A percentile compares a stretch with the other conserved stretches of the same genome.
These are phyloP conservation scores for Steromphala cineraria DNA, from an alignment of 2,888 invertebrate species.

Conservation along the genomic window DNA sequence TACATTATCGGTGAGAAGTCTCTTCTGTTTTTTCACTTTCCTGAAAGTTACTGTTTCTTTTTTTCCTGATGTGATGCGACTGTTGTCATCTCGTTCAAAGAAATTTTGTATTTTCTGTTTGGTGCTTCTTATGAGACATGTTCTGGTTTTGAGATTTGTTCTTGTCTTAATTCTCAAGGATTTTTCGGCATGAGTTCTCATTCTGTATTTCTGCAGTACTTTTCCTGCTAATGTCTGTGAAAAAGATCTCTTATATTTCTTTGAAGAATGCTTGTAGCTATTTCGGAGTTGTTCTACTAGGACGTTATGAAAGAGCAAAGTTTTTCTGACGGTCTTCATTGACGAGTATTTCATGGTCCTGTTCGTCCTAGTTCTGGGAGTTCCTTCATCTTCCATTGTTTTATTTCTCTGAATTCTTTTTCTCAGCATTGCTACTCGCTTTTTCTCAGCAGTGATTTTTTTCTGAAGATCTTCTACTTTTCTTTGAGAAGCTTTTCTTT, in stretches of 20 bases:
- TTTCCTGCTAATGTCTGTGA: neutral
- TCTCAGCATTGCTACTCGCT: too few species aligned
- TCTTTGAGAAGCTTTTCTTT: too few species aligned
- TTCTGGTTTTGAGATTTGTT: neutral
- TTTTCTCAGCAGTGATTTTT: too few species aligned
- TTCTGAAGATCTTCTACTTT: too few species aligned
- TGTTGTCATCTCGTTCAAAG: constrained; percentile 23
- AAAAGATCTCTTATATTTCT: neutral
- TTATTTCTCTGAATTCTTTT: too few species aligned
- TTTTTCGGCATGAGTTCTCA: neutral
- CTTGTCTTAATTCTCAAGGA: neutral
- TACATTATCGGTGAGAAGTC: too few species aligned
- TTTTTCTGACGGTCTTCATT: neutral
- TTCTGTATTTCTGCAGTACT: neutral
- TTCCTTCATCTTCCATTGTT: neutral
- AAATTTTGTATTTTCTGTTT: neutral
- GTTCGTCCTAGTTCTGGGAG: neutral
- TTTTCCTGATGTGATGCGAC: constrained; percentile 25
- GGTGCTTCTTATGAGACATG: neutral
- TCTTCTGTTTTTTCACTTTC: too few species aligned
- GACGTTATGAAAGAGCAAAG: neutral
- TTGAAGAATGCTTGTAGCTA: neutral
- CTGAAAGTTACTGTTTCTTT: constrained; percentile 31
- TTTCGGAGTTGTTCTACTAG: neutral
- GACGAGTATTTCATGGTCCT: neutral